Conservation (phyloP, 2,888 invertebrate species). For the Tenthredo distinguenda region DNA sequence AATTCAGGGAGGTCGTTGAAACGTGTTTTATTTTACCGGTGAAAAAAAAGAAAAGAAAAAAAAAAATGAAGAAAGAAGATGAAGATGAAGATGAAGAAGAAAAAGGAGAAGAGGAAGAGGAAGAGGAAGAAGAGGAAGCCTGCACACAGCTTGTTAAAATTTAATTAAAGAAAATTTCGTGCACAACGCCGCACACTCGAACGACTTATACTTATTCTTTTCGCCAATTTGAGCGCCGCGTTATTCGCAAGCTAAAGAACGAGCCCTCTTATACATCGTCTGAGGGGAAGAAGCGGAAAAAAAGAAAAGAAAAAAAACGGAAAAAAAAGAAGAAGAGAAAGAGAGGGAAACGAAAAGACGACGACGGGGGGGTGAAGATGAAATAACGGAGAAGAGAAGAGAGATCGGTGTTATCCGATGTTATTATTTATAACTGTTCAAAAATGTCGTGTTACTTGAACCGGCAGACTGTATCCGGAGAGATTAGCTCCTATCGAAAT, state of each 20-base stretch:
- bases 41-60: neutral
- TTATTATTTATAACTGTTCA: neutral
- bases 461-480: neutral
- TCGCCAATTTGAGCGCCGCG: constrained; percentile 20
- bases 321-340: neutral
- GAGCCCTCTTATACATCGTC: neutral
- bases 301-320: neutral
- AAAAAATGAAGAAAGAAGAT: neutral
- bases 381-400: neutral
- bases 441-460: constrained; percentile 2
- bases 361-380: neutral
- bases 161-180: constrained; percentile 68
- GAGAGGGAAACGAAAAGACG: neutral
- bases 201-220: constrained; percentile 27
- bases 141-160: constrained; percentile 60
- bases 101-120: constrained; percentile 21
- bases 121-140: constrained; percentile 55
- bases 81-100: neutral
- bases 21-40: neutral
- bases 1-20: neutral
- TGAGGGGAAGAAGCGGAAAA: neutral
- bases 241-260: neutral
- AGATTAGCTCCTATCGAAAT: neutral
- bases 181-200: constrained; percentile 2
- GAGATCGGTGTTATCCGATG: neutral